phyloP scores from a whole-genome alignment of 2,113 vertebrate species.

The Gulo gulo region DNA sequence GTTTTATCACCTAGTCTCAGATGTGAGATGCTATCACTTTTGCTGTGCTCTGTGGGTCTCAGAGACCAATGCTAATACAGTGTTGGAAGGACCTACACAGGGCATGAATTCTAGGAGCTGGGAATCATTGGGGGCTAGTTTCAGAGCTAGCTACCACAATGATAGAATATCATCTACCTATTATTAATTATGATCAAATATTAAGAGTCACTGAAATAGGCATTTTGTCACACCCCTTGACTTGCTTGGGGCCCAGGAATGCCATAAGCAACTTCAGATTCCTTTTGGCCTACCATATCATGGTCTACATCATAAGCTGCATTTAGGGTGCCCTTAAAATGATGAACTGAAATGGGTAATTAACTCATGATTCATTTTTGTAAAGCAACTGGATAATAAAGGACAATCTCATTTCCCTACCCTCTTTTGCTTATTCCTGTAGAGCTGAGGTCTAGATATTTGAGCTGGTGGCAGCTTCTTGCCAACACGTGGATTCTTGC shows the following conservation, averaged over 20 bases:
- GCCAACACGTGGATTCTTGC: constrained; percentile 77
- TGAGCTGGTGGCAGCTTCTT: constrained; percentile 74
- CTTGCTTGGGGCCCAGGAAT: background rate
- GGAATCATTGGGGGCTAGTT: background rate
- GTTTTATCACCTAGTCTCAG: background rate
- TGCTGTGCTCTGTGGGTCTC: background rate
- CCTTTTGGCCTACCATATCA: background rate
- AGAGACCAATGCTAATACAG: background rate
- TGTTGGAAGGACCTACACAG: background rate
- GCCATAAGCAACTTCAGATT: background rate
- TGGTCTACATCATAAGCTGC: background rate
- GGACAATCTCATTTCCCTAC: constrained; percentile 39
- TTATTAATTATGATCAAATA: background rate
- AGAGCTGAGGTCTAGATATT: constrained; percentile 80
- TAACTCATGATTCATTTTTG: background rate
- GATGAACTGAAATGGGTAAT: background rate
- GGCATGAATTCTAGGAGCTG: background rate
- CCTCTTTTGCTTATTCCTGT: constrained; percentile 75
- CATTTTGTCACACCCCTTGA: background rate
- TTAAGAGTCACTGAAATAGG: background rate
- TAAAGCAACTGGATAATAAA: background rate
- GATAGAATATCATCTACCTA: background rate
- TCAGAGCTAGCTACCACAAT: background rate
- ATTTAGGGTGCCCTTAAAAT: background rate
- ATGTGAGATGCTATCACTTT: background rate